Percentiles rank a stretch among this genome's conserved stretches.
Conservation (phyloP, 2,888 invertebrate species). For the Cataglyphis albicans region DNA sequence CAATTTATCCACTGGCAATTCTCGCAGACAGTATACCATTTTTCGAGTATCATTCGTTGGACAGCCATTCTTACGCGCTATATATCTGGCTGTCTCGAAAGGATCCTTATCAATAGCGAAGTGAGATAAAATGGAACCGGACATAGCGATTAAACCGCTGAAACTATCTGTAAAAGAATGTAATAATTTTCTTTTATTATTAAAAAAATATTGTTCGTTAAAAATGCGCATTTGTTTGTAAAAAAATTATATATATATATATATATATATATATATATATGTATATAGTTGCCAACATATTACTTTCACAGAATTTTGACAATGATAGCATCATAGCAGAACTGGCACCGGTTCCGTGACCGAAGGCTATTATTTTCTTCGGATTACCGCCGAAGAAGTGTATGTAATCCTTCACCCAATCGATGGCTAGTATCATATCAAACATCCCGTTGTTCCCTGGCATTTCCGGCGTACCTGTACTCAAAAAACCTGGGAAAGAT, state of each 20-base stretch:
- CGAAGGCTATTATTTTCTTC: constrained; percentile 90
- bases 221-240: neutral
- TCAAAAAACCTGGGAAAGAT: constrained; percentile 88
- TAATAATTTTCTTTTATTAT: neutral
- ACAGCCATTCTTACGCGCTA: constrained; percentile 90
- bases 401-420: constrained; percentile 92
- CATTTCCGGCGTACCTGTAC: constrained; percentile 90
- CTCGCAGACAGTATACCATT: constrained; percentile 90
- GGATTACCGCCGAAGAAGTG: constrained; percentile 93
- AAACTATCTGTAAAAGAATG: constrained; percentile 82
- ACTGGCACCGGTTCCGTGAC: constrained; percentile 93
- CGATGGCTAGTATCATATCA: constrained; percentile 90
- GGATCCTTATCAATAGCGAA: constrained; percentile 90
- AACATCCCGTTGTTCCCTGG: constrained; percentile 92
- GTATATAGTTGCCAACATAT: constrained; percentile 56
- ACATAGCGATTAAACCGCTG: constrained; percentile 91
- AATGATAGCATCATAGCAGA: constrained; percentile 90
- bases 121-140: constrained; percentile 91
- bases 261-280: neutral
- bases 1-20: constrained; percentile 85
- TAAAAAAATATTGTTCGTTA: neutral
- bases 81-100: constrained; percentile 87
- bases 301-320: constrained; percentile 89
- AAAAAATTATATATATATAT: neutral
- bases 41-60: constrained; percentile 88